Evolutionary conservation across 92 coral and sea anemone genomes (phyloP).

Genomic region (Epizoanthus stellaris): DNA sequence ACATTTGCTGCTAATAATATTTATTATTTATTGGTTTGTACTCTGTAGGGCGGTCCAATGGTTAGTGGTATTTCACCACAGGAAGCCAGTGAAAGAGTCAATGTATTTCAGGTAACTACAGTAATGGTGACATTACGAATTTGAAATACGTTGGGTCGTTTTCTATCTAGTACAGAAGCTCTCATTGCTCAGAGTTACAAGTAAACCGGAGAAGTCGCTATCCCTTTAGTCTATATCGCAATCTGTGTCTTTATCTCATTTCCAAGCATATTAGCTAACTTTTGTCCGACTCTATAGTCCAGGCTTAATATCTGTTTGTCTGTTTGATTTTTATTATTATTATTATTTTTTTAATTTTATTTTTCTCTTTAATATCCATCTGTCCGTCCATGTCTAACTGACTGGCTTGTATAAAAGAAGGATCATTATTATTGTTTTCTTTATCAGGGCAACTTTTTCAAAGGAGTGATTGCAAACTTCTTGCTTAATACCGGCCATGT

Average conservation of each 20-base stretch:
- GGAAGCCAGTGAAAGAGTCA: slow-evolving; percentile 90
- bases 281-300: neutral
- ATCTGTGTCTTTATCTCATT: too few species aligned
- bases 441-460: slow-evolving; percentile 33
- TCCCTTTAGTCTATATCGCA: too few species aligned
- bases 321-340: neutral
- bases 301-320: neutral
- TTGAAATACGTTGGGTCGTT: neutral
- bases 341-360: neutral
- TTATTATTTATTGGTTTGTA: neutral
- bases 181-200: too few species aligned
- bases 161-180: neutral
- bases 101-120: slow-evolving; percentile 78
- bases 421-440: neutral
- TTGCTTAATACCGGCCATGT: too few species aligned
- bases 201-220: too few species aligned
- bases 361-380: neutral
- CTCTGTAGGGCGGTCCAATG: slow-evolving; percentile 81
- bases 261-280: neutral
- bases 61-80: slow-evolving; percentile 82
- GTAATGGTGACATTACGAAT: neutral
- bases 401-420: too few species aligned
- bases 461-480: too few species aligned
- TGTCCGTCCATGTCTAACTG: neutral
- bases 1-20: neutral